Evolutionary conservation across 2,797 vertebrate species (phyloP), one percentile per base, ranked within the genome.

Genomic region (Gastrophryne carolinensis): DNA sequence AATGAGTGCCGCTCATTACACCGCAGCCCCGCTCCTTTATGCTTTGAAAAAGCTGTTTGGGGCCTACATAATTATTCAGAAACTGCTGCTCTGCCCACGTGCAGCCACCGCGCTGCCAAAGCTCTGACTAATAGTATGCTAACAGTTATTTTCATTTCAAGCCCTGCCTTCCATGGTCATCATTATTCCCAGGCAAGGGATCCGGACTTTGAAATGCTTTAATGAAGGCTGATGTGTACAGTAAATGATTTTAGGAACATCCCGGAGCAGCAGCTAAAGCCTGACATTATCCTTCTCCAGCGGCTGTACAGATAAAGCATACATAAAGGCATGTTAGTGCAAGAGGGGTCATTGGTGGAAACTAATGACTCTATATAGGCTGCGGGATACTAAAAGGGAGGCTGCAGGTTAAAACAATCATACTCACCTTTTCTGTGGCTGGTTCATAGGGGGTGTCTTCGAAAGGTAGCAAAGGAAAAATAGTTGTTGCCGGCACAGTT

Each of bases 1-100:
- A 87, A 88, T 81, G 81, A 82, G 68, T 37, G 49, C n/a, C 49
- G 84, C 81, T 87, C 74, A 84, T 86, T 82, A 84, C 76, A 9
- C 58, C 39, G 15, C 12, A 81, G 60, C 73, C 49, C 21, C 57
- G 69, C n/a, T 58, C 26, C 80, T 77, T 72, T 75, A 72, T 81
- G 60, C 82, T 81, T 80, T 79, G 63, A 29, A 82, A 76, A 84
- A 81, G 79, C 67, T 84, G 61, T 78, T 84, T 81, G 12, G 67
- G 80, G 53, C 79, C 73, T 79, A 83, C 75, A 81, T 83, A 85
- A 87, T 83, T 81, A 79, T 84, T 80, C 80, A 80, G 79, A 72
- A 86, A 81, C 73, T 82, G 73, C 62, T 82, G 64, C 76, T 85
- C 78, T 82, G 66, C 79, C 80, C 79, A 80, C 37, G 2, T 72